These are phyloP conservation scores for Cylas formicarius DNA, from an alignment of 1,140 invertebrate genomes.

Conservation along the genomic window DNA sequence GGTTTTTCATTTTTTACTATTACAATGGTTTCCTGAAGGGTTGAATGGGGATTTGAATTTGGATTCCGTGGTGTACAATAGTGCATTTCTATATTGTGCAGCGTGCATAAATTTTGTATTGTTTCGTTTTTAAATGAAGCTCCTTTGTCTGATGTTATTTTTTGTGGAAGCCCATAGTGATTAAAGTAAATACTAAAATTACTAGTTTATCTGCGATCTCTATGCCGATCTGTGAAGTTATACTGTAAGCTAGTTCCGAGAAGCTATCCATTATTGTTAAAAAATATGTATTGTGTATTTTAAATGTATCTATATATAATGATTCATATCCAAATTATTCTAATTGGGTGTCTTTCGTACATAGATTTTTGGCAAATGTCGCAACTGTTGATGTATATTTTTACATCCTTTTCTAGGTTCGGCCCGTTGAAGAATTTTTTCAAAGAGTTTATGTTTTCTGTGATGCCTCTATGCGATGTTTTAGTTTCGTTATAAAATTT, in stretches of 20 bases:
- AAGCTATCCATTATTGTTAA: too few relatives aligned
- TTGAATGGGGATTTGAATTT: neutral
- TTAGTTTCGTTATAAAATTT: neutral
- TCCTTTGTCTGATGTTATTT: neutral
- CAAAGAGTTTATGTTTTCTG: neutral
- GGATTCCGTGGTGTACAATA: neutral
- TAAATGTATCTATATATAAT: too few relatives aligned
- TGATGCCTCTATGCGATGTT: neutral
- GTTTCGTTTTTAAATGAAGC: neutral
- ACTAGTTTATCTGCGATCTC: too few relatives aligned
- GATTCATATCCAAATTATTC: too few relatives aligned
- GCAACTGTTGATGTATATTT: neutral
- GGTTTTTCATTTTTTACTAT: too few relatives aligned
- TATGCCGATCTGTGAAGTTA: too few relatives aligned
- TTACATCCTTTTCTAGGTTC: neutral
- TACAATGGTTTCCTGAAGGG: too few relatives aligned
- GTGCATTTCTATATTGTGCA: constrained; percentile 1
- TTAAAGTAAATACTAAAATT: too few relatives aligned
- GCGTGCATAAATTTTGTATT: neutral
- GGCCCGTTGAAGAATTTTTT: neutral
- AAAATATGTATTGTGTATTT: too few relatives aligned
- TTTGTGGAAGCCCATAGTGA: too few relatives aligned
- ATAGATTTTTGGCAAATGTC: neutral
- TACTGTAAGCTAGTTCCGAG: too few relatives aligned
- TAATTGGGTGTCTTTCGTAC: neutral